Evolutionary conservation across 2,797 vertebrate genomes (phyloP).

Genomic region (Alauda arvensis): DNA sequence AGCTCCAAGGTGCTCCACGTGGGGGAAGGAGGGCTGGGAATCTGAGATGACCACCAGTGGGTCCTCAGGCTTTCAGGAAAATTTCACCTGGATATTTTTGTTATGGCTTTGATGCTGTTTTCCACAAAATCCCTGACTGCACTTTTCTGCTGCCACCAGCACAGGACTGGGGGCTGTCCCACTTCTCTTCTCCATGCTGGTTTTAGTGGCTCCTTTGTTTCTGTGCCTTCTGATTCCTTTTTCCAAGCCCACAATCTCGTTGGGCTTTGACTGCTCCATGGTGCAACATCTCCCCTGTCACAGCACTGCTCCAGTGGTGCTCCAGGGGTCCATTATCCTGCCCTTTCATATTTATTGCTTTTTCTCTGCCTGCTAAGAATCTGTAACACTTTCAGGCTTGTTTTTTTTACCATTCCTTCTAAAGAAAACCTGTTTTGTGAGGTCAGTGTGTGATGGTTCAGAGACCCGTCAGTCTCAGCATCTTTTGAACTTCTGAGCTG

Average conservation of each 20-base stretch:
- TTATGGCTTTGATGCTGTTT: neutral
- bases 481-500: neutral
- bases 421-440: neutral
- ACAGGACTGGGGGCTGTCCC: neutral
- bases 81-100: neutral
- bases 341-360: neutral
- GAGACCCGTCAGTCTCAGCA: neutral
- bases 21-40: neutral
- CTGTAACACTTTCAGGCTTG: neutral
- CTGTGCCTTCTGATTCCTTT: neutral
- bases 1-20: neutral
- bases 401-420: neutral
- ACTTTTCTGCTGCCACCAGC: neutral
- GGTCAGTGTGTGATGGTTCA: neutral
- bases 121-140: neutral
- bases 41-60: neutral
- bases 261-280: neutral
- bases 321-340: neutral
- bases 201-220: neutral
- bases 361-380: neutral
- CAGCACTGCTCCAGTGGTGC: neutral
- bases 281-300: rapidly evolving
- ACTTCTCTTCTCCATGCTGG: neutral
- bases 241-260: neutral
- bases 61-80: neutral